Percentiles rank a stretch among this genome's conserved stretches.
phyloP scores from a whole-genome alignment of 1,140 invertebrate species.

The Trachymyrmex septentrionalis region DNA sequence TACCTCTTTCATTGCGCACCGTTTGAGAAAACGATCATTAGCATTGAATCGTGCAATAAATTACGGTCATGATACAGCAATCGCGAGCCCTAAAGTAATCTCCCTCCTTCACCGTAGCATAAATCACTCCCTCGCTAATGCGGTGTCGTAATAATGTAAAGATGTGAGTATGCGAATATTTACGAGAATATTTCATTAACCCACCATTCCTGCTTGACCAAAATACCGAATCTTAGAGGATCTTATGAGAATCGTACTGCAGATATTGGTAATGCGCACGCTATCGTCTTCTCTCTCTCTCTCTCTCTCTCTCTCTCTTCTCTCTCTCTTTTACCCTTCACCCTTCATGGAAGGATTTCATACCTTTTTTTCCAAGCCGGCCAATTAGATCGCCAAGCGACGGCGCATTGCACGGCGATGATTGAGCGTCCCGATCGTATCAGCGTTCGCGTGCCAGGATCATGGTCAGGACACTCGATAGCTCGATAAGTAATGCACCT shows the following conservation, averaged over 20 bases:
- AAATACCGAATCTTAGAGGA: constrained; percentile 8
- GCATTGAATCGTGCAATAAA: constrained; percentile 63
- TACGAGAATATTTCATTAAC: constrained; percentile 60
- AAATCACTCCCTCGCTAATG: constrained; percentile 57
- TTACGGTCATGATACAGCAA: constrained; percentile 57
- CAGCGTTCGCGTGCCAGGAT: constrained; percentile 81
- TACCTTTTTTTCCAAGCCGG: constrained; percentile 59
- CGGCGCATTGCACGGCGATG: constrained; percentile 80
- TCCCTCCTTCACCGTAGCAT: constrained; percentile 33
- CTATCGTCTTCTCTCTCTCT: neutral
- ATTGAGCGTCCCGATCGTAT: constrained; percentile 83
- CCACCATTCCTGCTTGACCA: neutral
- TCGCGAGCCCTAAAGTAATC: constrained; percentile 54
- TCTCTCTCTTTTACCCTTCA: constrained; percentile 7
- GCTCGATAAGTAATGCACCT: constrained; percentile 81
- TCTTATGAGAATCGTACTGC: constrained; percentile 4
- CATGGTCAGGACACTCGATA: constrained; percentile 80
- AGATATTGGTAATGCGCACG: constrained; percentile 42
- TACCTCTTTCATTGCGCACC: constrained; percentile 52
- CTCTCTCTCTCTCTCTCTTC: too few relatives aligned
- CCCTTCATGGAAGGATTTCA: constrained; percentile 23
- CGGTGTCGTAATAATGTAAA: constrained; percentile 45
- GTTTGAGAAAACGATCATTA: constrained; percentile 58
- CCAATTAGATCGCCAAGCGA: constrained; percentile 77
- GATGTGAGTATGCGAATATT: constrained; percentile 52